A percentile compares a stretch with the other conserved stretches of the same genome.
These are phyloP conservation scores for Coturnix japonica DNA, from an alignment of 2,113 vertebrate genomes.

Conservation along the genomic window DNA sequence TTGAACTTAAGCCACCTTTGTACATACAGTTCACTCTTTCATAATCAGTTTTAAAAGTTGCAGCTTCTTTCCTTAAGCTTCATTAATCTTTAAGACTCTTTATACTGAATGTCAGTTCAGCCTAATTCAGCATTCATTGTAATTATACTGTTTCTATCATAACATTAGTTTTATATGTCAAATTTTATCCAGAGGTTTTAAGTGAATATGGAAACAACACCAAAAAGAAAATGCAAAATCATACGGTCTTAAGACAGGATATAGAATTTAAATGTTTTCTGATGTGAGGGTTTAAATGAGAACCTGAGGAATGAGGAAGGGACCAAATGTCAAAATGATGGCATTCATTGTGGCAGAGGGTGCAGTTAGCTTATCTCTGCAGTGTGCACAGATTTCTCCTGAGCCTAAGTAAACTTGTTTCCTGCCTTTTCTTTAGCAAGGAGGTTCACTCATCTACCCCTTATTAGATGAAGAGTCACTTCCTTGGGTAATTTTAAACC, in stretches of 20 bases:
- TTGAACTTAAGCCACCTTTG: neutral
- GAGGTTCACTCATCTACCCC: neutral
- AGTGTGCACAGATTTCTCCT: neutral
- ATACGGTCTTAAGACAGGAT: neutral
- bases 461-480: neutral
- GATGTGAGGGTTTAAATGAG: neutral
- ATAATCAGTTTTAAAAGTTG: neutral
- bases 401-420: neutral
- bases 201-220: neutral
- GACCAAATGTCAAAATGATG: neutral
- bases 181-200: neutral
- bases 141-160: neutral
- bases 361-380: fast-evolving
- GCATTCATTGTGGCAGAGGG: neutral
- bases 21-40: neutral
- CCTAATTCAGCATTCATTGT: neutral
- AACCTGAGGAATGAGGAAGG: neutral
- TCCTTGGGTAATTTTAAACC: neutral
- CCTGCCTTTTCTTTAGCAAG: neutral
- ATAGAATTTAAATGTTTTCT: neutral
- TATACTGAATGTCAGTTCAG: neutral
- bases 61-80: neutral
- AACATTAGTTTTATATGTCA: neutral
- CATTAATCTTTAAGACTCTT: neutral
- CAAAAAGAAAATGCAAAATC: neutral